phyloP scores from a whole-genome alignment of 2,888 invertebrate species.

The Salticus scenicus region DNA sequence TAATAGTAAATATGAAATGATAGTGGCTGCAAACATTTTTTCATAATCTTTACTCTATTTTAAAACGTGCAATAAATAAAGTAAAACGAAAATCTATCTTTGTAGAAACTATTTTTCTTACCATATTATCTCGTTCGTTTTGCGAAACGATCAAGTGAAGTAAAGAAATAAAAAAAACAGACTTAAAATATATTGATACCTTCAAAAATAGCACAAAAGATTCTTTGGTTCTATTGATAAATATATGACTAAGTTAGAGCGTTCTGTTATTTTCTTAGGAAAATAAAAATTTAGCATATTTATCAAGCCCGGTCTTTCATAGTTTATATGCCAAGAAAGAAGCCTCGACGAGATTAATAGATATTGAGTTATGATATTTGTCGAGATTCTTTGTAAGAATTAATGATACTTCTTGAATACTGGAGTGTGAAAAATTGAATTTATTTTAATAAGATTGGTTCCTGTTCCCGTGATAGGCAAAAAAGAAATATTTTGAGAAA shows the following conservation, averaged over 20 bases:
- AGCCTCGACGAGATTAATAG: background rate
- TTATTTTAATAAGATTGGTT: no score
- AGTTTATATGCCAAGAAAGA: background rate
- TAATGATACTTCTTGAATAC: background rate
- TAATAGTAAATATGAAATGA: no score
- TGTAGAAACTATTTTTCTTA: no score
- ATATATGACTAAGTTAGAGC: background rate
- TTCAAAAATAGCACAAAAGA: background rate
- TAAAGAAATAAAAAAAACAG: background rate
- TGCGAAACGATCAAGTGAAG: no score
- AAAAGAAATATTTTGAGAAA: no score
- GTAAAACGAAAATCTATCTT: no score
- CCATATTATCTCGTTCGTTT: no score
- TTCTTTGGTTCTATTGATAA: background rate
- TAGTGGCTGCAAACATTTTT: no score
- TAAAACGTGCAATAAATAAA: no score
- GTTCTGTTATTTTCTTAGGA: background rate
- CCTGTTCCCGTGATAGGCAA: no score
- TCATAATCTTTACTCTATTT: no score
- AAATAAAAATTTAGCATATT: background rate
- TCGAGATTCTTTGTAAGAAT: background rate
- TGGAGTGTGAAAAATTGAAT: no score
- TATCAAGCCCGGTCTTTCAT: background rate
- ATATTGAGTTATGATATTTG: constrained; percentile 2
- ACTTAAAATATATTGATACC: constrained; percentile 9